phyloP scores from a whole-genome alignment of 2,113 vertebrate species.

The Halichoerus grypus region DNA sequence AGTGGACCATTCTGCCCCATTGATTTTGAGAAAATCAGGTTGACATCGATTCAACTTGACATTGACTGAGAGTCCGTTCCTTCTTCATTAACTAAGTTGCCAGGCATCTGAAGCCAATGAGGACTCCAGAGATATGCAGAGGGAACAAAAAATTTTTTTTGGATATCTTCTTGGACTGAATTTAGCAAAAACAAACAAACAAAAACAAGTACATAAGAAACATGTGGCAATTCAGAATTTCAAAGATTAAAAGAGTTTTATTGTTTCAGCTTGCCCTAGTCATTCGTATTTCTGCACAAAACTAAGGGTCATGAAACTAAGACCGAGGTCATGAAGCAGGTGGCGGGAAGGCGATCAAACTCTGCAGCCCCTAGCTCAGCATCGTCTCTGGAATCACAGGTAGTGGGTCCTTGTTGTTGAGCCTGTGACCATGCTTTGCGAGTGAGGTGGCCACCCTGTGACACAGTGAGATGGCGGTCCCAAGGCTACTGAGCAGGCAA shows the following conservation, averaged over 20 bases:
- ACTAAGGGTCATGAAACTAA: neutral
- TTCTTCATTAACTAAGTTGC: neutral
- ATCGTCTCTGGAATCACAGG: neutral
- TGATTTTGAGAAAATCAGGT: neutral
- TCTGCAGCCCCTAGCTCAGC: neutral
- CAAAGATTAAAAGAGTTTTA: neutral
- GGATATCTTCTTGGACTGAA: neutral
- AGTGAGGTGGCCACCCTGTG: neutral
- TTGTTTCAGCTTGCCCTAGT: neutral
- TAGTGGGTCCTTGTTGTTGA: neutral
- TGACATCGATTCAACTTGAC: neutral
- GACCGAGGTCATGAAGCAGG: neutral
- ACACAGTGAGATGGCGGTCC: neutral
- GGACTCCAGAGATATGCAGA: neutral
- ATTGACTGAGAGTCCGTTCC: neutral
- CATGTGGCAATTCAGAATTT: neutral
- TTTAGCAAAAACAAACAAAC: constrained; percentile 3
- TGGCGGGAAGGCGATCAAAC: neutral
- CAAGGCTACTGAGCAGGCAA: neutral
- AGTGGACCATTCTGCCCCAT: neutral
- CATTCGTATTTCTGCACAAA: neutral
- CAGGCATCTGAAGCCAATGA: neutral
- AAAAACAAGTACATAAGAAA: neutral
- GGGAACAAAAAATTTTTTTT: neutral
- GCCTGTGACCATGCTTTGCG: fast-evolving